Conservation (phyloP, 2,113 vertebrate genomes). For the Xiphophorus couchianus region DNA sequence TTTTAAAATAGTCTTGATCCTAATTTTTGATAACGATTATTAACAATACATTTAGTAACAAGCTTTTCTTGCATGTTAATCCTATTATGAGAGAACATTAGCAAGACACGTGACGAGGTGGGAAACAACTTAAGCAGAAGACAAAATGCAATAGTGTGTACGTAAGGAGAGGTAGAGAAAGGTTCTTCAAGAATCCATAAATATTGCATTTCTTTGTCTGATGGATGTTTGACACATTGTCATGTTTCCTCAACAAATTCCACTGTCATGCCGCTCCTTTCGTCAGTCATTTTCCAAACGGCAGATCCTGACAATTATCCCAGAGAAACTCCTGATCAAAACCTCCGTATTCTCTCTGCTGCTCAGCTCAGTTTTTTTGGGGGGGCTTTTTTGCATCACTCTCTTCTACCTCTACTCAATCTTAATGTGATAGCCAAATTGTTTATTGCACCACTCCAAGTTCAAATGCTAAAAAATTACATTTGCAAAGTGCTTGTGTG, state of each 20-base stretch:
- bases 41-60: slow-evolving; percentile 23
- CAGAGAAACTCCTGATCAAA: slow-evolving; percentile 74
- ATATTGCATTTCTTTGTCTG: slow-evolving; percentile 78
- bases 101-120: slow-evolving; percentile 60
- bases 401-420: slow-evolving; percentile 18
- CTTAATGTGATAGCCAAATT: slow-evolving; percentile 57
- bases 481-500: slow-evolving; percentile 62
- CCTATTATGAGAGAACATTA: slow-evolving; percentile 60
- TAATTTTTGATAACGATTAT: background rate
- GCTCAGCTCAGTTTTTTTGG: slow-evolving; percentile 54
- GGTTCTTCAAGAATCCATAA: slow-evolving; percentile 73
- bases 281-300: slow-evolving; percentile 75
- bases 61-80: slow-evolving; percentile 68
- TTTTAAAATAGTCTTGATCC: too few relatives aligned
- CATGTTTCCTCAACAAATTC: slow-evolving; percentile 80
- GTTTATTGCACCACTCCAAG: slow-evolving; percentile 57
- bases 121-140: slow-evolving; percentile 62
- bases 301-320: slow-evolving; percentile 80
- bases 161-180: slow-evolving; percentile 28
- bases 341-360: slow-evolving; percentile 70
- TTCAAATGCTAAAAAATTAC: slow-evolving; percentile 63
- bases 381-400: slow-evolving; percentile 29
- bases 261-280: slow-evolving; percentile 75
- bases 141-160: slow-evolving; percentile 44
- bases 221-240: slow-evolving; percentile 78